Conservation (phyloP, 2,888 invertebrate species). For the Sipha maydis region DNA sequence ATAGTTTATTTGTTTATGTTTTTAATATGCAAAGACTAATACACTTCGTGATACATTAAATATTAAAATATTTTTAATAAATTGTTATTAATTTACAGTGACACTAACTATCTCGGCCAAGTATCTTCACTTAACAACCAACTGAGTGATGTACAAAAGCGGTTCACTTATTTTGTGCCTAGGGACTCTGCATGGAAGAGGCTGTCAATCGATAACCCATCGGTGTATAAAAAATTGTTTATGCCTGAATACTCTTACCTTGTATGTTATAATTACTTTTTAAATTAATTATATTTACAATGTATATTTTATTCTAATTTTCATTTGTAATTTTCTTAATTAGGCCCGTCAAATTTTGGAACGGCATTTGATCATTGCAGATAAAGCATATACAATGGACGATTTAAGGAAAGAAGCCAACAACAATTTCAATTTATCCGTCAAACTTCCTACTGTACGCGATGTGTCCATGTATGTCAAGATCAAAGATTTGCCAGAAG, state of each 20-base stretch:
- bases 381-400: conserved; percentile 81
- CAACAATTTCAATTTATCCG: conserved; percentile 71
- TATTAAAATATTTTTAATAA: neutral
- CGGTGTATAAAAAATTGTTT: conserved; percentile 85
- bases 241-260: conserved; percentile 83
- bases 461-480: conserved; percentile 47
- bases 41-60: no score
- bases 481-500: conserved; percentile 14
- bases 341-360: conserved; percentile 76
- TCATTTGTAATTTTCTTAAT: neutral
- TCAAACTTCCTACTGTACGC: conserved; percentile 66
- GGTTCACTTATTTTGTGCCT: conserved; percentile 92
- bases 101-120: conserved; percentile 80
- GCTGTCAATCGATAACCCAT: conserved; percentile 79
- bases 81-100: conserved; percentile 71
- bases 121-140: conserved; percentile 82
- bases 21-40: no score
- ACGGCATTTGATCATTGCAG: conserved; percentile 86
- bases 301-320: neutral
- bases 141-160: conserved; percentile 78
- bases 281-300: neutral
- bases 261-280: conserved; percentile 70
- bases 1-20: no score
- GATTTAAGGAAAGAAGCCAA: conserved; percentile 77
- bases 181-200: conserved; percentile 89